A percentile compares a stretch with the other conserved stretches of the same genome.
These are phyloP conservation scores for Otus sunia DNA, from an alignment of 2,113 vertebrate species.

Conservation along the genomic window DNA sequence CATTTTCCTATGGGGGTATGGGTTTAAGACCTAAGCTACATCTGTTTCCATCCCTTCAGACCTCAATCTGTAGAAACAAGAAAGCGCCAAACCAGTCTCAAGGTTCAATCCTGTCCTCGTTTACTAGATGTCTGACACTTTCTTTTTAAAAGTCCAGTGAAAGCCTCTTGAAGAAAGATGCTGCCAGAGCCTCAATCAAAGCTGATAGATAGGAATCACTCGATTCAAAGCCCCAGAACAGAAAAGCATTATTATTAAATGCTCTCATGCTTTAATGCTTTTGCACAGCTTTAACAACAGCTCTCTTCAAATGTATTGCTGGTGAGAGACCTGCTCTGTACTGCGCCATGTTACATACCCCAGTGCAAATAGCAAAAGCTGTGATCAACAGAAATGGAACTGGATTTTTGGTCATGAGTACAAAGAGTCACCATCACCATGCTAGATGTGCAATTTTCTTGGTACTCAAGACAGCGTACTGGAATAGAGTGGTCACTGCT, in stretches of 20 bases:
- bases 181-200: not conserved
- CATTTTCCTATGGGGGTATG: not conserved
- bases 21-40: not conserved
- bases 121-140: not conserved
- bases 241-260: not conserved
- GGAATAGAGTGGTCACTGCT: not conserved
- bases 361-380: not conserved
- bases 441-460: not conserved
- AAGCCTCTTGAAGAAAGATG: not conserved
- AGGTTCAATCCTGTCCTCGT: not conserved
- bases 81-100: not conserved
- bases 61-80: not conserved
- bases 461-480: not conserved
- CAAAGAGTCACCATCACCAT: not conserved
- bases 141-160: not conserved
- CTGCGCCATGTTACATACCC: not conserved
- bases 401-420: not conserved
- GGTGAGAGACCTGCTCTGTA: not conserved
- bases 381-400: not conserved
- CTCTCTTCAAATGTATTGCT: not conserved
- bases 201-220: not conserved
- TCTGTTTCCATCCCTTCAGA: not conserved
- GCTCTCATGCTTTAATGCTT: not conserved
- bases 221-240: not conserved
- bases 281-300: not conserved